Conservation (phyloP, 2,113 vertebrate species). For the Cettia cetti region DNA sequence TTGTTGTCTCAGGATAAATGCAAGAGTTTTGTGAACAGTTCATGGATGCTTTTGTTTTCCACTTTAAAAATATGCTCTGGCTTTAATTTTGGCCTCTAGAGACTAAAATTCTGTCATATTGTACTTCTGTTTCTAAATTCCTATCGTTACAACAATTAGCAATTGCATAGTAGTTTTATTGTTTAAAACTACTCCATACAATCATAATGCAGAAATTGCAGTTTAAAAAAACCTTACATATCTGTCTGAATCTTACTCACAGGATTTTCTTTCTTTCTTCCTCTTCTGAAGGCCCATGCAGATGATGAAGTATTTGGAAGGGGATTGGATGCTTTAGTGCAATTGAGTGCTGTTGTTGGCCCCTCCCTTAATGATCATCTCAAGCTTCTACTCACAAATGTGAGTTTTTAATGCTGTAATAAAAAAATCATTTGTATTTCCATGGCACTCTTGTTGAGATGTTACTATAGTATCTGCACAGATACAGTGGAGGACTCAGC, state of each 20-base stretch:
- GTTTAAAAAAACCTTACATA: background rate
- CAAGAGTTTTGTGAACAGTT: background rate
- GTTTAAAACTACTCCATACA: background rate
- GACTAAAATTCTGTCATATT: background rate
- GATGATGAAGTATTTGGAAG: conserved; percentile 77
- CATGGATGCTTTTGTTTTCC: background rate
- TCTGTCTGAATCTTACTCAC: background rate
- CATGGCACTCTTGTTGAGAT: background rate
- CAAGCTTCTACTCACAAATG: conserved; percentile 79
- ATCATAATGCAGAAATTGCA: background rate
- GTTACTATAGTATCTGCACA: background rate
- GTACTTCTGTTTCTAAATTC: background rate
- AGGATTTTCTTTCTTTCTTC: background rate
- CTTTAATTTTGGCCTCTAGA: background rate
- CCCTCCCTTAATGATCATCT: conserved; percentile 76
- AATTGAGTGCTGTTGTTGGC: conserved; percentile 74
- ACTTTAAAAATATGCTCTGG: background rate
- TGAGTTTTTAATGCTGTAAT: conserved; percentile 49
- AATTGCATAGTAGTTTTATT: background rate
- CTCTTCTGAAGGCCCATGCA: conserved; percentile 56
- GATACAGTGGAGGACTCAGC: background rate
- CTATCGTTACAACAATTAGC: background rate
- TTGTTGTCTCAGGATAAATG: background rate
- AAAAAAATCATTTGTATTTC: background rate
- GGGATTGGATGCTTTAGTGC: conserved; percentile 74